Evolutionary conservation across 2,113 vertebrate species (phyloP), one percentile per base, ranked within the genome.

Genomic region (Tragelaphus imberbis): DNA sequence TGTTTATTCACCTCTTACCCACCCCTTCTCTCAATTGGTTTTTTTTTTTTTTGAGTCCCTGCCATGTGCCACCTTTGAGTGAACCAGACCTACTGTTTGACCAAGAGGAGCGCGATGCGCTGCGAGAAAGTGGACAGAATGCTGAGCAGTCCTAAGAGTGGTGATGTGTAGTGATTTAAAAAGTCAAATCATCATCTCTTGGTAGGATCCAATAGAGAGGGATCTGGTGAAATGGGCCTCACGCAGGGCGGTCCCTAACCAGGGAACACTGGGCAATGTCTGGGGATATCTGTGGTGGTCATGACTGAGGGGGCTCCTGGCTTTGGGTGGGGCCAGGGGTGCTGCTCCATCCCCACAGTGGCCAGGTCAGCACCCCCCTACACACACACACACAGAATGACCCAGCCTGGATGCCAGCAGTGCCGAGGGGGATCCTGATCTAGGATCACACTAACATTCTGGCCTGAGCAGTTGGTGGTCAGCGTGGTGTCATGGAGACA

Each of bases 81-180:
- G 51, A 68, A 15, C 19, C 28, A 71, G 61, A 71, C 61, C 47
- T 21, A 5, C 16, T 6, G 15, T 47, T 25, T 30, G 58, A 16
- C 17, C 17, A 2, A 6, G 16, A 23, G 51, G 28, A 47, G 51
- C 1, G 1, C 2, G 51, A 10, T 33, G 63, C 23, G 1, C 36
- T 56, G 59, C 12, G 61, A 47, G 80, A 44, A 55, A 56, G 63
- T 19, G 51, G 80, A 8, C 51, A 75, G 51, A 6, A 10, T 0
- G 0, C 51, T 55, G 63, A 14, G 63, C 12, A 15, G 28, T 49
- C 63, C 81, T 84, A 15, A 55, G 80, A 49, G 61, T 10, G 14
- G 12, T 13, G 80, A 13, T 4, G 5, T 30, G 59, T 44, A 40
- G 47, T 27, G 36, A 84, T 28, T 36, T 25, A 8, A 79, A 40